Base-by-base conservation (phyloP, 2,888 invertebrate genomes). In the Ctenicera cuprea region DNA sequence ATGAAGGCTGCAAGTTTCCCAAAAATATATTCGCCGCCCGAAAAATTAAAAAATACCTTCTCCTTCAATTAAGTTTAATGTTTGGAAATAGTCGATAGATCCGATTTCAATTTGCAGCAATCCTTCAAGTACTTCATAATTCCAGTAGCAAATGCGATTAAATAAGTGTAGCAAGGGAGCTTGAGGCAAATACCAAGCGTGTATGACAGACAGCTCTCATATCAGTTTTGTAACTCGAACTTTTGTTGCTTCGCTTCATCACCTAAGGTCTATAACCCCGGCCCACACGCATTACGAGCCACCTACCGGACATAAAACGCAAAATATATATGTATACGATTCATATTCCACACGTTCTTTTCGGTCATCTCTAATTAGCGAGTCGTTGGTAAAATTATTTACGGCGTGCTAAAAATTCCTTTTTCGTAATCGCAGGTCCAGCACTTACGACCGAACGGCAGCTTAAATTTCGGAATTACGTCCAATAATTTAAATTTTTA, bases 191-290 rank as follows among this genome's bases (percentile, higher is more conserved):
- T 12, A 26, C 33, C 1, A 20, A 41, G 38, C 37, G 59, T 20
- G 41, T 38, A 62, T 54, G 62, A 70, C 63, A 63, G 70, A 70
- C 70, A 70, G 62, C 18, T 62, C 62, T 30, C 41, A 54, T 70
- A 70, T 70, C 62, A 63, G 50, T 70, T 66, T 73, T 69, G 62
- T 64, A 65, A 70, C 61, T 65, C 64, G 73, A 64, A 73, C 71
- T 65, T 71, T 73, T 73, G 54, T 57, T 73, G 62, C 54, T 54
- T 67, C 65, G 73, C 71, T 75, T 72, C 71, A 73, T 77, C 71
- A 67, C 70, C 66, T 59, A 75, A 77, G 77, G 77, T 77, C 75
- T 72, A 59, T 75, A 75, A 77, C 77, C 77, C 52, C 71, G 65
- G 61, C 77, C 77, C 75, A 77, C 77, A 77, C 77, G 50, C 69